Evolutionary conservation across 2,888 invertebrate genomes (phyloP), one percentile per base, ranked within the genome.

Genomic region (Coecobrya sp.): DNA sequence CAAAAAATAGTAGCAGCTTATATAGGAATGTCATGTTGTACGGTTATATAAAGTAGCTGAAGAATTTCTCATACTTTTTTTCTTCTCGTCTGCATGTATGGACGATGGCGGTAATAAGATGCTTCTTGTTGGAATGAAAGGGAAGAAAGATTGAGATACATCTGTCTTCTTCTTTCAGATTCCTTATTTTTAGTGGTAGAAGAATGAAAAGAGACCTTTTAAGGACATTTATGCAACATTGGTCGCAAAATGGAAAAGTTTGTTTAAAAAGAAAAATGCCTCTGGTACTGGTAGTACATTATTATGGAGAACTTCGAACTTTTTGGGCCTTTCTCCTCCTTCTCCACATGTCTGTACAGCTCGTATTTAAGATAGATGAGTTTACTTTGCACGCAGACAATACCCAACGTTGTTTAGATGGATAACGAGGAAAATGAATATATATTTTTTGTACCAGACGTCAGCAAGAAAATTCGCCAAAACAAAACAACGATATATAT

Each of bases 211-310:
- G 76, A 45, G 70, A 49, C 76, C 79, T 79, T 87, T 65, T 79
- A 87, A 36, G 76, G 87, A 45, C 76, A 87, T 79, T 87, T 87
- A 87, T 79, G 87, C 87, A 87, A 65, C 87, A 87, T 87, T 87
- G 87, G 87, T 79, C 65, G 76, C 76, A 87, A 87, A 87, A 87
- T 87, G 87, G 87, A 79, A 87, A 79, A 76, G 76, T 79, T 65
- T 79, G 45, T 30, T 59, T 45, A 49, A 49, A 10, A 73, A 36
- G 10, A 73, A 45, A 73, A 49, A 79, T 79, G 76, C n/a, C n/a
- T 22, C 22, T 25, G 22, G 30, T 70, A 36, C 70, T 59, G 59
- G 22, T 2, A 59, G 59, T 22, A 19, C 22, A 59, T 59, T 59
- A 59, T 59, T 59, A 22, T n/a, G 59, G 59, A 19, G 59, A 59